These are phyloP conservation scores for Hyphantria cunea DNA, from an alignment of 1,140 invertebrate species.

Conservation along the genomic window DNA sequence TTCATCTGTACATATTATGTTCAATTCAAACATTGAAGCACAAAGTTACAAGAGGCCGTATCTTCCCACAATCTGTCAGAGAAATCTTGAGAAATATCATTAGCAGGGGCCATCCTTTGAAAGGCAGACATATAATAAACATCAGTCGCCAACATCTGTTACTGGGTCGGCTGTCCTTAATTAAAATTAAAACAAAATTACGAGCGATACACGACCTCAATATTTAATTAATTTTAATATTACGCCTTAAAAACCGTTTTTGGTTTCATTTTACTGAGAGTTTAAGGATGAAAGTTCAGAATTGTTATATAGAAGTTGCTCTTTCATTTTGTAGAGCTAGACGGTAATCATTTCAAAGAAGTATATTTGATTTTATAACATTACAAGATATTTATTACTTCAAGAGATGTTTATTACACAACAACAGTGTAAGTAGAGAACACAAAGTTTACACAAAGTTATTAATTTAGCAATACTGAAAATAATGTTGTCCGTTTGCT, in stretches of 20 bases:
- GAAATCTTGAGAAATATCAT: slow-evolving; percentile 28
- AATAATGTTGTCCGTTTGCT: slow-evolving; percentile 5
- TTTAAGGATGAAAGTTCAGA: slow-evolving; percentile 7
- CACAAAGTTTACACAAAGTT: background rate
- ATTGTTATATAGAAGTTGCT: background rate
- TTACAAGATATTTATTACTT: no score
- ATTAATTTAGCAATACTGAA: background rate
- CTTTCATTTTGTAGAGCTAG: background rate
- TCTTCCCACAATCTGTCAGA: slow-evolving; percentile 16
- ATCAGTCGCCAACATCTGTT: slow-evolving; percentile 54
- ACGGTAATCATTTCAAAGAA: no score
- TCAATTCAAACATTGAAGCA: slow-evolving; percentile 1
- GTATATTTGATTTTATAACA: no score
- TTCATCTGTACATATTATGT: no score
- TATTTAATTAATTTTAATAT: slow-evolving; percentile 48
- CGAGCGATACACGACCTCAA: slow-evolving; percentile 55
- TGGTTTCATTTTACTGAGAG: slow-evolving; percentile 19
- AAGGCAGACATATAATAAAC: slow-evolving; percentile 36
- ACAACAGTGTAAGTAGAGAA: no score
- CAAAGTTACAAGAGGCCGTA: background rate
- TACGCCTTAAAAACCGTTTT: slow-evolving; percentile 24
- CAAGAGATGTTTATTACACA: background rate
- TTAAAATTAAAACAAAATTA: slow-evolving; percentile 64
- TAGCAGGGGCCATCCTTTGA: slow-evolving; percentile 15
- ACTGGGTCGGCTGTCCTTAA: slow-evolving; percentile 54